These are phyloP conservation scores for Neoaliturus tenellus DNA, from an alignment of 2,888 invertebrate genomes.

Conservation along the genomic window DNA sequence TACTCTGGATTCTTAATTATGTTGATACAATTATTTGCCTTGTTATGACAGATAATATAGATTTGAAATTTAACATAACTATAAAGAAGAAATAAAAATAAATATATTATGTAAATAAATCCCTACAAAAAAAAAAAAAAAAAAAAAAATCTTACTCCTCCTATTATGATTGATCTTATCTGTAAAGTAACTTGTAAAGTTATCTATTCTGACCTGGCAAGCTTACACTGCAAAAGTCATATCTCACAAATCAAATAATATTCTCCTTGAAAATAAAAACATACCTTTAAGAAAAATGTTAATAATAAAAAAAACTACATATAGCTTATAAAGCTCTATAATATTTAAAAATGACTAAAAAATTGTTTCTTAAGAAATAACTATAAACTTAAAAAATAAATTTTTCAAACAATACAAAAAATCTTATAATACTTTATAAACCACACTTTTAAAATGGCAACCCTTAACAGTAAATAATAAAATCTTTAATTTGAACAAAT, in stretches of 20 bases:
- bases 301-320: neutral
- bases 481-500: neutral
- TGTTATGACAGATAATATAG: too few relatives aligned
- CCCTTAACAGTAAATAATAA: conserved; percentile 5
- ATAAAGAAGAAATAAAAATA: too few relatives aligned
- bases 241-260: neutral
- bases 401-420: neutral
- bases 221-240: neutral
- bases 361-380: neutral
- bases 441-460: neutral
- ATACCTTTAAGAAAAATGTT: neutral
- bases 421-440: conserved; percentile 5
- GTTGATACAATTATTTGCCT: too few relatives aligned
- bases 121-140: too few relatives aligned
- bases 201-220: neutral
- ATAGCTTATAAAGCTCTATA: neutral
- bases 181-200: neutral
- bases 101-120: too few relatives aligned
- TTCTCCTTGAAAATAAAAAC: neutral
- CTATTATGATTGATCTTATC: neutral
- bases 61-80: too few relatives aligned
- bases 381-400: neutral
- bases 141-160: neutral
- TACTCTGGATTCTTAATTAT: too few relatives aligned
- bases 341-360: neutral